phyloP scores from a whole-genome alignment of 2,113 vertebrate genomes.

The Coregonus clupeaformis region DNA sequence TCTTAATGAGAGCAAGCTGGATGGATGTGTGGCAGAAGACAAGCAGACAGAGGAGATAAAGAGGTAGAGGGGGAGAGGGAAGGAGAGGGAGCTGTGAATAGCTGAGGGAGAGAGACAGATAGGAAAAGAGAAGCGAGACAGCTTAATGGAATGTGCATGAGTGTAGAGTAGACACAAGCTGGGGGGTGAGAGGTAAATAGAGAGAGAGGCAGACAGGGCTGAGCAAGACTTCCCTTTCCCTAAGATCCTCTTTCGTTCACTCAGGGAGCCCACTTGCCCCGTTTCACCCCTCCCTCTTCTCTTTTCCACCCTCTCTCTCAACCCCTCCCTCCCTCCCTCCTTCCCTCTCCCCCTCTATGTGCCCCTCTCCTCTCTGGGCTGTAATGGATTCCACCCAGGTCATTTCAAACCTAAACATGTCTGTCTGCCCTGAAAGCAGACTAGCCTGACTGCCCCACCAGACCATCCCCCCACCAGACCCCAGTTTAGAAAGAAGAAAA shows the following conservation, averaged over 20 bases:
- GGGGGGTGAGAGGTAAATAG: not conserved
- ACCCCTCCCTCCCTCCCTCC: not conserved
- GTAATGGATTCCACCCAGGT: conserved; percentile 67
- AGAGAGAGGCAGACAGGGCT: not conserved
- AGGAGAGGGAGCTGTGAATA: not conserved
- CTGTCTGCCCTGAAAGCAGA: conserved; percentile 65
- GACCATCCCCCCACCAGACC: conserved; percentile 18
- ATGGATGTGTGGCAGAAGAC: conserved; percentile 15
- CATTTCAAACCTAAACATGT: conserved; percentile 69
- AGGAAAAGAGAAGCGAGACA: not conserved
- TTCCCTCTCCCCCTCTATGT: not conserved
- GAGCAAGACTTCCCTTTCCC: not conserved
- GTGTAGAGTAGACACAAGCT: not conserved
- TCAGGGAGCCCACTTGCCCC: not conserved
- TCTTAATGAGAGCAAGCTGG: conserved; percentile 17
- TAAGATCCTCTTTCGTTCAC: conserved; percentile 13
- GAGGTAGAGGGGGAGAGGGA: conserved; percentile 1
- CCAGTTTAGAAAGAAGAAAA: not conserved
- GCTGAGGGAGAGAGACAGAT: not conserved
- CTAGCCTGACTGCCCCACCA: conserved; percentile 44
- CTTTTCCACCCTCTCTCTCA: conserved; percentile 15
- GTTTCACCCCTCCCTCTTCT: not conserved
- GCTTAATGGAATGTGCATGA: conserved; percentile 3
- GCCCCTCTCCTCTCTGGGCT: conserved; percentile 23
- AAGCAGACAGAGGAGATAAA: conserved; percentile 10